Evolutionary conservation across 2,113 vertebrate species (phyloP), one percentile per base, ranked within the genome.

Genomic region (Micronycteris hirsuta): DNA sequence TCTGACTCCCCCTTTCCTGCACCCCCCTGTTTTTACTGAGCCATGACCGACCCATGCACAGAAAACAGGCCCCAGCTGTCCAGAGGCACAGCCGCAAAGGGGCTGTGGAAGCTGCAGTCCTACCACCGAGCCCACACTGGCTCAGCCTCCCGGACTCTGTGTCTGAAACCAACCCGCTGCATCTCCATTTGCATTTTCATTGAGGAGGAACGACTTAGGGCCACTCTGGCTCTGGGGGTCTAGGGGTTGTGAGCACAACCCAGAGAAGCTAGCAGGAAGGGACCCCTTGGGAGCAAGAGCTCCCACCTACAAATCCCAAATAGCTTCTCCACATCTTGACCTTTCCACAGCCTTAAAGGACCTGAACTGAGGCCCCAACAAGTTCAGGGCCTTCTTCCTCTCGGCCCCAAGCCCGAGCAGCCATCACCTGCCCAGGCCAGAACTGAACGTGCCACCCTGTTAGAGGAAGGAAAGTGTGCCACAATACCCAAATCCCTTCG

Each of bases 341-440:
- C 24, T n/a, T 68, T 33, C 31, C 45, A 47, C 7, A 6, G 20
- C 38, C 76, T 73, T 82, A 24, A 49, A 80, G 65, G 63, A 56
- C 77, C 76, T 33, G 67, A 41, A n/a, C 31, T 13, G 11, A 31
- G 2, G 22, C 63, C 26, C 33, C 33, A 7, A 4, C 81, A 63
- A 43, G 41, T 81, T 86, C 38, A 41, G 47, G 38, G 47, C 11
- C 58, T n/a, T 61, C 58, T 36, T 68, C 28, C 43, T n/a, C 33
- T 84, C 65, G 1, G 38, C 26, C 74, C 54, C 47, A 61, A 52
- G 14, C 67, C 36, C 22, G 4, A 36, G 74, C 65, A 65, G 11
- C 10, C 90, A 26, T 76, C 71, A 85, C 89, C 71, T 3, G 82
- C 71, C 85, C 77, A 77, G 92, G 67, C 85, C 77, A 71, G 92